These are phyloP conservation scores for Pterophyllum scalare DNA, from an alignment of 2,113 vertebrate genomes.

Conservation along the genomic window DNA sequence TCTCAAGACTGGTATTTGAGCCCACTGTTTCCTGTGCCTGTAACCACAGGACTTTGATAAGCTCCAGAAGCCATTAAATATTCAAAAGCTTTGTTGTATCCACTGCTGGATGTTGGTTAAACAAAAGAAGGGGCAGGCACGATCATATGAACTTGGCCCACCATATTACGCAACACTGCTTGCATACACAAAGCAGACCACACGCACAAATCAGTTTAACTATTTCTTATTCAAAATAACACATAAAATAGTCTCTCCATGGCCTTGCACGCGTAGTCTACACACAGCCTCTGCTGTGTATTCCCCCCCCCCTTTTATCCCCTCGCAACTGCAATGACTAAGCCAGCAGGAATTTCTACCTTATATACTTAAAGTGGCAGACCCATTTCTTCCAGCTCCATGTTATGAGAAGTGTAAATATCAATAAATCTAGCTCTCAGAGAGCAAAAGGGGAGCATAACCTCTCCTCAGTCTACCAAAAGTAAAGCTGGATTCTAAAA, in stretches of 20 bases:
- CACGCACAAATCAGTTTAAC: conserved; percentile 20
- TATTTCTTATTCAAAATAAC: conserved; percentile 19
- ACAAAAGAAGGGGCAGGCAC: conserved; percentile 43
- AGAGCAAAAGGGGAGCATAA: background rate
- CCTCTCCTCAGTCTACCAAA: background rate
- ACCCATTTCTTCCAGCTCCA: conserved; percentile 25
- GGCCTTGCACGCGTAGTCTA: background rate
- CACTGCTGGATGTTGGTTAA: conserved; percentile 57
- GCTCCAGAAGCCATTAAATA: conserved; percentile 64
- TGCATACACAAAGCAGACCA: conserved; percentile 33
- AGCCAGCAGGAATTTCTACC: conserved; percentile 73
- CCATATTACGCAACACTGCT: conserved; percentile 2
- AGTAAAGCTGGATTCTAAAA: background rate
- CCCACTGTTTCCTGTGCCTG: conserved; percentile 53
- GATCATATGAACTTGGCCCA: conserved; percentile 25
- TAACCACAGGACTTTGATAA: conserved; percentile 61
- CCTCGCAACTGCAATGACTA: conserved; percentile 68
- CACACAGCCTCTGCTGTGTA: conserved; percentile 37
- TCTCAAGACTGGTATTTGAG: conserved; percentile 55
- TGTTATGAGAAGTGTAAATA: background rate
- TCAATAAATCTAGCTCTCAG: conserved; percentile 12
- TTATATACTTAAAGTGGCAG: conserved; percentile 71
- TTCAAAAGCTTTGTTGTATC: conserved; percentile 63
- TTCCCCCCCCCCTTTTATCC: conserved; percentile 62
- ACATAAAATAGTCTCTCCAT: conserved; percentile 42